Evolutionary conservation across 2,888 invertebrate species (phyloP), one percentile per base, ranked within the genome.

Genomic region (Alcis repandata): DNA sequence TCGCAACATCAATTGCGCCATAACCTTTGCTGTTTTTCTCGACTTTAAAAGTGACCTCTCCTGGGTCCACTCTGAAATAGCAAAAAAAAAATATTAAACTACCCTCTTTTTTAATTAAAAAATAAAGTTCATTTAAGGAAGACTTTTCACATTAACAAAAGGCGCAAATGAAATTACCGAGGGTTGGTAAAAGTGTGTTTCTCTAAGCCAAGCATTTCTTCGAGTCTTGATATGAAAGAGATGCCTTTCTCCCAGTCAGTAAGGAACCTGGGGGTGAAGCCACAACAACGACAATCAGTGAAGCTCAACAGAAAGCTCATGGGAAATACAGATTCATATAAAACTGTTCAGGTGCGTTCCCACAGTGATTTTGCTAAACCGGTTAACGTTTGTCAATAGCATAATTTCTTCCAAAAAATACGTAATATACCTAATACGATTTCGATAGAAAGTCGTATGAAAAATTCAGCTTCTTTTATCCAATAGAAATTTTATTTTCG

Each of bases 11-110:
- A 4, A 94, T 94, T 0, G 96, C 95, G 76, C 95, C 95, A 71
- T 95, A 93, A 17, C 95, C 95, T 77, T 95, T 94, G 64, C 90
- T 93, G 75, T 96, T 96, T 56, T 95, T 94, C 63, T 94, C 94
- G 1, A 97, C 96, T 91, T 95, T 96, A 83, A 97, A 97, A 0
- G 95, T 95, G 0, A 98, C 96, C 88, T 97, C 96, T 70, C 96
- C 95, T 15, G 95, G 94, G 74, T 96, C 96, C 67, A 97, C 96
- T 69, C 97, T 96, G 82, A 60, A 94, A 94, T 71, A 76, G 73
- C 57, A 65, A 70, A 53, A 4, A 59, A 41, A 58, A 46, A 19
- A 52, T 56, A 17, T n/a, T n/a, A 36, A 56, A 63, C 63, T n/a
- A 59, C 10, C 0, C 0, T 43, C 17, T 1, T 43, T 22, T 22